Percentiles rank a stretch among this genome's conserved stretches.
Evolutionary conservation across 1,140 invertebrate species (phyloP).

Genomic region (Zaprionus ornatus): DNA sequence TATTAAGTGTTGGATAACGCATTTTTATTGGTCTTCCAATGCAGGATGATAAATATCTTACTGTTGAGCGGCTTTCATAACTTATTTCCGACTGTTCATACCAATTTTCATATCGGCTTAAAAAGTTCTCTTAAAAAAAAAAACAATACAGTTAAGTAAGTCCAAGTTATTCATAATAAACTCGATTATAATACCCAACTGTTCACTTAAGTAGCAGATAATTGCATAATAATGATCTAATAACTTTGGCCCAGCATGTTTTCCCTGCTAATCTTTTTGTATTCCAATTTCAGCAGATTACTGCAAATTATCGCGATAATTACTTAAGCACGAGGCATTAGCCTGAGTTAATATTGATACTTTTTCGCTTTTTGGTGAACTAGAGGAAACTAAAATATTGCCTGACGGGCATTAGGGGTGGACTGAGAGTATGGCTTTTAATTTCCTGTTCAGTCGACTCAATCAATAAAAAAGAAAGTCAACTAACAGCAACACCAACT

Average conservation of each 20-base stretch:
- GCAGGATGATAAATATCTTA: too few relatives aligned
- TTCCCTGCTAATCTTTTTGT: background rate
- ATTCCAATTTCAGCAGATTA: constrained; percentile 12
- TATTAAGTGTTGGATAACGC: too few relatives aligned
- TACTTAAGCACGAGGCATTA: constrained; percentile 37
- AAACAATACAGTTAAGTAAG: too few relatives aligned
- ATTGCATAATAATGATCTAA: background rate
- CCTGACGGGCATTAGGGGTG: constrained; percentile 11
- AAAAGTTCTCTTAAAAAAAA: too few relatives aligned
- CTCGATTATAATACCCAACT: background rate
- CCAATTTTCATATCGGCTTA: too few relatives aligned
- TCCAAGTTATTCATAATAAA: too few relatives aligned
- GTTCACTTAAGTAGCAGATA: background rate
- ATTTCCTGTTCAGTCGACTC: constrained; percentile 61
- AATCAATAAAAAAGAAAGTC: constrained; percentile 61
- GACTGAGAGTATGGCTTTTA: constrained; percentile 52
- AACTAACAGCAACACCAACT: constrained; percentile 68
- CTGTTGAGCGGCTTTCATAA: too few relatives aligned
- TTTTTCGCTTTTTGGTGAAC: constrained; percentile 28
- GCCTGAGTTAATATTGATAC: constrained; percentile 44
- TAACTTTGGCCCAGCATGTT: background rate
- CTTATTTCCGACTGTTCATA: too few relatives aligned
- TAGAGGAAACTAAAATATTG: constrained; percentile 61
- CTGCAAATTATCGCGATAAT: constrained; percentile 30
- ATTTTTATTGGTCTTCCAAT: too few relatives aligned